These are phyloP conservation scores for Whitmania pigra DNA, from an alignment of 1,140 invertebrate genomes.

Conservation along the genomic window DNA sequence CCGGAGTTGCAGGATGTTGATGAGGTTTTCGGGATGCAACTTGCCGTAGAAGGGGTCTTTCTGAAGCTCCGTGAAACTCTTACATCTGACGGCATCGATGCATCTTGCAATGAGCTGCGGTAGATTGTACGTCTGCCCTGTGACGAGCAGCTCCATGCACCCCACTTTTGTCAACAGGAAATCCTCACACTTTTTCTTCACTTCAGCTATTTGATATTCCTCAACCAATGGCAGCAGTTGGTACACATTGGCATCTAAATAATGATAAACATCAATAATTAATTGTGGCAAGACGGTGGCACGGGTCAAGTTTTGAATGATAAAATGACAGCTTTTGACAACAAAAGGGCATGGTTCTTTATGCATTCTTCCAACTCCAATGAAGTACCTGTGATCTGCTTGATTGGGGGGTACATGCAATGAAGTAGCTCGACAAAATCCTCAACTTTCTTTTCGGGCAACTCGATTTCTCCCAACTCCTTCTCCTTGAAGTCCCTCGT, in stretches of 20 bases:
- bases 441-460: constrained; percentile 25
- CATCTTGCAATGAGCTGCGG: constrained; percentile 15
- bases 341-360: too few species aligned
- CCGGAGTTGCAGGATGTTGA: constrained; percentile 21
- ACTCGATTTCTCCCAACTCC: constrained; percentile 22
- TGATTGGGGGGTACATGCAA: constrained; percentile 27
- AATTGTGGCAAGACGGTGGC: too few species aligned
- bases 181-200: constrained; percentile 33
- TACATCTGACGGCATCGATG: constrained; percentile 19
- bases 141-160: constrained; percentile 27
- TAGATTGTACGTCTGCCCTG: constrained; percentile 28
- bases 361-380: neutral
- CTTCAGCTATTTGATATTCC: constrained; percentile 34
- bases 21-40: constrained; percentile 23
- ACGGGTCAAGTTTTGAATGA: too few species aligned
- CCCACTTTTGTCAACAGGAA: constrained; percentile 30
- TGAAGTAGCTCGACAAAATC: constrained; percentile 27
- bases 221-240: constrained; percentile 31
- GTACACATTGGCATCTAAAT: constrained; percentile 30
- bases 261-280: too few species aligned
- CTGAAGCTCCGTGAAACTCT: constrained; percentile 22
- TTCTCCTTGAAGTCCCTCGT: constrained; percentile 28
- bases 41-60: constrained; percentile 22
- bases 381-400: constrained; percentile 16
- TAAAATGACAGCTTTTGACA: neutral